Evolutionary conservation across 2,797 vertebrate genomes (phyloP), one percentile per base, ranked within the genome.

Genomic region (Neopelma chrysocephalum): DNA sequence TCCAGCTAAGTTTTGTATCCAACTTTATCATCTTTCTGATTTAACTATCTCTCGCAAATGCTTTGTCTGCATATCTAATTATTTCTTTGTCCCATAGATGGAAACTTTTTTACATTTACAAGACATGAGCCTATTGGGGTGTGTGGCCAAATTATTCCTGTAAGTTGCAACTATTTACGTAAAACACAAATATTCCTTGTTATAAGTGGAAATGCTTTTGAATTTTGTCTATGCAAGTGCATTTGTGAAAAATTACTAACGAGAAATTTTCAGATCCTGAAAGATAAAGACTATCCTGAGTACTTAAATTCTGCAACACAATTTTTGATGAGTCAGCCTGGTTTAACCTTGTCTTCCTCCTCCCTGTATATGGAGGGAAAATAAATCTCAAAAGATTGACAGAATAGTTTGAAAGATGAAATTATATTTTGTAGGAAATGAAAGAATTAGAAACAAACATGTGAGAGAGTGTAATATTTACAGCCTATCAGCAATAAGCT

Each of bases 141-240:
- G 4, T 99, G 99, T 91, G 98, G 99, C 20, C 99, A 99, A 96
- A 99, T 99, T 84, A 98, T 99, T 95, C 99, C 99, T 82, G 99
- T 99, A 97, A 99, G 99, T 98, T 93, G 20, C n/a, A 94, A 26
- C 18, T 40, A 62, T 70, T 78, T 81, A 34, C 10, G 29, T 54
- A 64, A 40, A 87, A 7, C 13, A 69, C 3, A 71, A 62, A 43
- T 32, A 4, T 75, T 64, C 15, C 26, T 56, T 72, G 10, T 64
- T 54, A 64, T 21, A 92, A 87, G 56, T 31, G 10, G 23, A 69
- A 69, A 82, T 51, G 2, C 0, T 79, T 78, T 87, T 38, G n/a
- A 87, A 48, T 58, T 53, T 68, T 72, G 7, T 31, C 36, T 79
- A 3, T 56, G 13, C 9, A 56, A 71, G 3, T 56, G 21, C 9